Percentiles rank a stretch among this genome's conserved stretches.
These are phyloP conservation scores for Craterocephalus amniculus DNA, from an alignment of 2,797 vertebrate genomes.

Conservation along the genomic window DNA sequence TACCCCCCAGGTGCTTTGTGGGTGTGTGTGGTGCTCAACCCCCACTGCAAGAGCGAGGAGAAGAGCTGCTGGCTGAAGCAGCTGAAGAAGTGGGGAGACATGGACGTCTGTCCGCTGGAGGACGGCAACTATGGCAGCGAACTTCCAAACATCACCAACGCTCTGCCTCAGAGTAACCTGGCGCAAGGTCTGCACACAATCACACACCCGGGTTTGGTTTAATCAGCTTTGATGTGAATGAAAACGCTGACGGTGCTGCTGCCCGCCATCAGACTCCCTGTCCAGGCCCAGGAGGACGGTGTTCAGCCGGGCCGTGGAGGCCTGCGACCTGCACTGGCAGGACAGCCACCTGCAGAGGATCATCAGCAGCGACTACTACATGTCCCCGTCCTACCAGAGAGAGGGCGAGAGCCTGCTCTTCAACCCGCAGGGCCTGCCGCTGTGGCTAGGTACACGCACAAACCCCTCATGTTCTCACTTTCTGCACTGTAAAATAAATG, in stretches of 20 bases:
- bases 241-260: not conserved
- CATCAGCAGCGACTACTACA: constrained; percentile 95
- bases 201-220: not conserved
- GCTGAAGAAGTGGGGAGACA: constrained; percentile 95
- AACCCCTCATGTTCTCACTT: not conserved
- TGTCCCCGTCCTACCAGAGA: constrained; percentile 93
- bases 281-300: constrained; percentile 93
- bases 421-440: constrained; percentile 93
- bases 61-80: constrained; percentile 95
- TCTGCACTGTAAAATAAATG: not conserved
- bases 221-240: not conserved
- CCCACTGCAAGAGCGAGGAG: constrained; percentile 97
- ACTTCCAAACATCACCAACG: constrained; percentile 96
- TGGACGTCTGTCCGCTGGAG: constrained; percentile 96
- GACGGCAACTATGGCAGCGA: constrained; percentile 97
- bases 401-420: constrained; percentile 95
- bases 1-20: constrained; percentile 90
- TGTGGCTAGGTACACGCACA: constrained; percentile 96
- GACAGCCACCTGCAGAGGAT: constrained; percentile 98
- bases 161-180: constrained; percentile 92
- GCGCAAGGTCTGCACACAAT: constrained; percentile 87
- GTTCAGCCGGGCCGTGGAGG: constrained; percentile 94
- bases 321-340: constrained; percentile 98
- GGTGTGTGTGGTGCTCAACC: constrained; percentile 98
- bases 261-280: constrained; percentile 86